Evolutionary conservation across 2,888 invertebrate species (phyloP), one percentile per base, ranked within the genome.

Genomic region (Phengaris arion): DNA sequence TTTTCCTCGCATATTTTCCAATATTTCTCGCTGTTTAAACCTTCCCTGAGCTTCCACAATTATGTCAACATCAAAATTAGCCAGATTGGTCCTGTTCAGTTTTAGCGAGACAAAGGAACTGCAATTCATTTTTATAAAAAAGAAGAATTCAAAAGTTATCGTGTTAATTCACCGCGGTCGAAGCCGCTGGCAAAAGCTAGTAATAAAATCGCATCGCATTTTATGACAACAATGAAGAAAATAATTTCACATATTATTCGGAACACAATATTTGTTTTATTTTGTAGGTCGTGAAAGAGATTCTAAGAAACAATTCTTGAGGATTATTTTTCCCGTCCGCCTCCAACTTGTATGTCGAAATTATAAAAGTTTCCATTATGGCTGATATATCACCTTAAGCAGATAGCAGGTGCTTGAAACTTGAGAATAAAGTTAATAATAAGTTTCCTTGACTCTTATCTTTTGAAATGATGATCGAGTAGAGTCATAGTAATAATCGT

Each of bases 341-440:
- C 48, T 48, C n/a, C 48, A 48, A 69, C 68, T 68, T 68, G 15
- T 69, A 13, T 69, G 69, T 46, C 68, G 69, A 69, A 69, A 69
- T 72, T 72, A 72, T 52, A 72, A 54, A 72, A 52, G 72, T 52
- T 72, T 52, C 51, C 72, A 35, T 51, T 51, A 72, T 52, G 13
- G 72, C 54, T 70, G 70, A 70, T 70, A 70, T 70, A 72, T 72
- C 22, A 52, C 7, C 22, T 35, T 22, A 35, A 15, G 72, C 22
- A 72, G 54, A 72, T 72, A 54, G 72, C 72, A 72, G 72, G 72
- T 72, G 72, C 72, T 52, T 22, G 6, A 22, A 54, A 54, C 22
- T 54, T 72, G 54, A 72, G 13, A 72, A 72, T 54, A 72, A 72
- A 54, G 35, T 72, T 72, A 72, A 72, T 72, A 72, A 72, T 54